Conservation (phyloP, 2,888 invertebrate species). For the Philereme vetulata region DNA sequence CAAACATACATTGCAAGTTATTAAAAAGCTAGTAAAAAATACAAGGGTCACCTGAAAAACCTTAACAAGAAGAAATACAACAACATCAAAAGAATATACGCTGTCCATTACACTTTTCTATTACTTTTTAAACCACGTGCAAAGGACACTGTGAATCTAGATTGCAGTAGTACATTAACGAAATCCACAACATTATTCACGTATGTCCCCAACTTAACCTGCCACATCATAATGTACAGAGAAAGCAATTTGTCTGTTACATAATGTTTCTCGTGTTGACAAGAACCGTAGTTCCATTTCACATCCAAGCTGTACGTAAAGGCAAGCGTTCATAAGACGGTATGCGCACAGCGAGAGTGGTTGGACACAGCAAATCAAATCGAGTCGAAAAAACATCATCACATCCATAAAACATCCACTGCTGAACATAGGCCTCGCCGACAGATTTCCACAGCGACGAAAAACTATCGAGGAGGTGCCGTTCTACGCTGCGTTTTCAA, state of each 20-base stretch:
- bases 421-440: too few relatives aligned
- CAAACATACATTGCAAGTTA: too few relatives aligned
- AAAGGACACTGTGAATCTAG: slow-evolving; percentile 1
- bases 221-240: slow-evolving; percentile 43
- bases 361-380: too few relatives aligned
- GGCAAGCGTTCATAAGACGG: too few relatives aligned
- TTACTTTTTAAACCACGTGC: neutral
- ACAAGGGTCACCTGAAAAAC: neutral
- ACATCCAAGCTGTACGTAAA: slow-evolving; percentile 45
- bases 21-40: too few relatives aligned
- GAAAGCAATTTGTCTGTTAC: slow-evolving; percentile 60
- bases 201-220: slow-evolving; percentile 27
- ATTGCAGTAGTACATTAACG: slow-evolving; percentile 10
- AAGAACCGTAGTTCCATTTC: slow-evolving; percentile 52
- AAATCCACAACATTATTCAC: slow-evolving; percentile 23
- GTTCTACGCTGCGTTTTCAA: too few relatives aligned
- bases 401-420: too few relatives aligned
- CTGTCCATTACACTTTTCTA: neutral
- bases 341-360: too few relatives aligned
- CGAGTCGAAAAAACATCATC: too few relatives aligned
- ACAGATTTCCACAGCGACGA: too few relatives aligned
- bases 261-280: slow-evolving; percentile 56
- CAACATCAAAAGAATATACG: too few relatives aligned
- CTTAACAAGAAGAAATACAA: neutral
- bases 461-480: too few relatives aligned